Evolutionary conservation across 1,140 invertebrate genomes (phyloP), one percentile per base, ranked within the genome.

Genomic region (Penaeus japonicus): DNA sequence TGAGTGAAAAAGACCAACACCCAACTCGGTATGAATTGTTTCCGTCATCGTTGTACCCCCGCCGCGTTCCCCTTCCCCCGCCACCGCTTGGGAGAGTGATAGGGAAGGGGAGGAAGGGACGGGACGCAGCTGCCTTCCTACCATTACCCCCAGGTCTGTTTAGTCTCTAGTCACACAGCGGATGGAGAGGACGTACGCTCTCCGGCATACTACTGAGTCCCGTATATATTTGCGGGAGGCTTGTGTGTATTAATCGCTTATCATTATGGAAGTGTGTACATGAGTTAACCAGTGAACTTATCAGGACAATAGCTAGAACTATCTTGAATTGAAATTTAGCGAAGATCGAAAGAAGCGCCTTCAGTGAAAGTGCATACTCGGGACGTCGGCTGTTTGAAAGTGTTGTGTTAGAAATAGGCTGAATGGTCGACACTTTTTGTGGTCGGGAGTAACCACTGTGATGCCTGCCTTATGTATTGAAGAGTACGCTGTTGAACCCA

Each of bases 401-500:
- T 24, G 62, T 24, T 10, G 62, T 70, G 62, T n/a, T 30, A 70
- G 4, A n/a, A 65, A 20, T 18, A 70, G 62, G 62, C 47, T 73
- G 70, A 27, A 27, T 73, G 27, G 70, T 73, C 27, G n/a, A 30
- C 70, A 70, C n/a, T 30, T 73, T 73, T 18, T 73, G 27, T 27
- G 27, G 35, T 73, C 70, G 70, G 27, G 18, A 39, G 47, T 47
- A 79, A 57, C 73, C 73, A 78, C 89, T 53, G 90, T 89, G 77
- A 90, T 90, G 90, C 90, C 90, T 53, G 87, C 90, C 47, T 30
- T 90, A 24, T 90, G 87, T 84, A 84, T 90, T 59, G 90, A 90
- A 65, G 87, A 85, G 22, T 80, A 87, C 84, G 83, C 89, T 20
- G 84, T 85, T 24, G 85, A 88, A 59, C 87, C 85, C 59, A 89